These are phyloP conservation scores for Meliscaeva auricollis DNA, from an alignment of 2,888 invertebrate genomes.

Conservation along the genomic window DNA sequence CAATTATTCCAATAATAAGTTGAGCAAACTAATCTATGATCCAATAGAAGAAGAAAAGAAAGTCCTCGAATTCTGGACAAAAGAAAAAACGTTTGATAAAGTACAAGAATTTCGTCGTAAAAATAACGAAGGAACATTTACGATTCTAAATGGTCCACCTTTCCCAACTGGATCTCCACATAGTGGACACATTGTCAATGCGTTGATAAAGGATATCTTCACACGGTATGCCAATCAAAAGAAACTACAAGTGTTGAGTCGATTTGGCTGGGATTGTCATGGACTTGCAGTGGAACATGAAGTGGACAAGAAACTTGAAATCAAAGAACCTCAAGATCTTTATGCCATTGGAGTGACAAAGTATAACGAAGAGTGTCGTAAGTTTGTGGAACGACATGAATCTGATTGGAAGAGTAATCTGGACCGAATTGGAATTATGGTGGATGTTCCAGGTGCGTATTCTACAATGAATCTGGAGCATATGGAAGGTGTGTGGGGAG, in stretches of 20 bases:
- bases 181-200: constrained; percentile 97
- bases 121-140: constrained; percentile 86
- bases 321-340: constrained; percentile 97
- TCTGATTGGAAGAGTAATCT: constrained; percentile 94
- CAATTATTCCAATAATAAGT: constrained; percentile 12
- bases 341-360: constrained; percentile 96
- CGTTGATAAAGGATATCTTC: constrained; percentile 97
- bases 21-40: constrained; percentile 21
- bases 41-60: constrained; percentile 89
- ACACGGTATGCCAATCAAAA: constrained; percentile 96
- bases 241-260: constrained; percentile 92
- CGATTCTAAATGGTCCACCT: constrained; percentile 98
- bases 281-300: constrained; percentile 97
- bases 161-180: constrained; percentile 99
- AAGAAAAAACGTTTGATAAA: constrained; percentile 93
- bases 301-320: constrained; percentile 93
- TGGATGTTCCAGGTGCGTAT: constrained; percentile 98
- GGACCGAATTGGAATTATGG: constrained; percentile 95
- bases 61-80: constrained; percentile 92
- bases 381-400: constrained; percentile 97
- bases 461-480: constrained; percentile 98
- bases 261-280: constrained; percentile 99
- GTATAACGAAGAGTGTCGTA: constrained; percentile 96
- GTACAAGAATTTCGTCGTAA: constrained; percentile 87
- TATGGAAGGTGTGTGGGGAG: constrained; percentile 99